Evolutionary conservation across 2,797 vertebrate species (phyloP).

Genomic region (Sebastes aleutianus): DNA sequence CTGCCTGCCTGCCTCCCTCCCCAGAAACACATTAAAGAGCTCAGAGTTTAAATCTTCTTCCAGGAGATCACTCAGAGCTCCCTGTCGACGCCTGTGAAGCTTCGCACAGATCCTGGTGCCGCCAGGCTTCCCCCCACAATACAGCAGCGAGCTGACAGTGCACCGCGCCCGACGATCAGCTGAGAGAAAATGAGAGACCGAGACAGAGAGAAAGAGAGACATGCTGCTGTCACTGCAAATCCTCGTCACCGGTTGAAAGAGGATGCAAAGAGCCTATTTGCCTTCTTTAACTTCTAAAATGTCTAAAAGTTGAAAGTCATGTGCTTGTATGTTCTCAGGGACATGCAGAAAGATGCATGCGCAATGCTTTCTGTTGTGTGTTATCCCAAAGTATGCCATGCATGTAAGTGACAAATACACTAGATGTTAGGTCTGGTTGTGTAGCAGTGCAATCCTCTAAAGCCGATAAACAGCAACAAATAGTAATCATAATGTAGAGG

Average conservation of each 20-base stretch:
- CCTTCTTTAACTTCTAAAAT: not conserved
- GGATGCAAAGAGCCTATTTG: conserved; percentile 38
- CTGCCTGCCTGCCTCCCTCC: conserved; percentile 50
- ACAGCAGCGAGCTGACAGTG: conserved; percentile 23
- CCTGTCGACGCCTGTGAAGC: conserved; percentile 58
- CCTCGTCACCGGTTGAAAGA: conserved; percentile 15
- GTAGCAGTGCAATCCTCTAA: not conserved
- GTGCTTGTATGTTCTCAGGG: not conserved
- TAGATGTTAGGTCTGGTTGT: not conserved
- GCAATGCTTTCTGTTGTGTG: conserved; percentile 1
- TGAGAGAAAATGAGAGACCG: conserved; percentile 24
- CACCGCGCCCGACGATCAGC: not conserved
- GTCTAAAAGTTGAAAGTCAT: conserved; percentile 31
- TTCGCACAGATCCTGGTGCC: conserved; percentile 29
- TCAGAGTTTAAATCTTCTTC: conserved; percentile 72
- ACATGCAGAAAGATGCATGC: not conserved
- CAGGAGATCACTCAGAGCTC: conserved; percentile 70
- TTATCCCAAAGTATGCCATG: conserved; percentile 22
- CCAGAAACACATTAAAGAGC: conserved; percentile 71
- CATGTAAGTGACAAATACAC: conserved; percentile 13
- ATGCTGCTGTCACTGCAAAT: conserved; percentile 36
- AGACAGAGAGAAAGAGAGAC: conserved; percentile 24
- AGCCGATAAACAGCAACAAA: not conserved
- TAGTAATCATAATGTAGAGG: not conserved
- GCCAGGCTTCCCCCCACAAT: conserved; percentile 48